Evolutionary conservation across 2,797 vertebrate genomes (phyloP), one percentile per base, ranked within the genome.

Genomic region (Thaleichthys pacificus): DNA sequence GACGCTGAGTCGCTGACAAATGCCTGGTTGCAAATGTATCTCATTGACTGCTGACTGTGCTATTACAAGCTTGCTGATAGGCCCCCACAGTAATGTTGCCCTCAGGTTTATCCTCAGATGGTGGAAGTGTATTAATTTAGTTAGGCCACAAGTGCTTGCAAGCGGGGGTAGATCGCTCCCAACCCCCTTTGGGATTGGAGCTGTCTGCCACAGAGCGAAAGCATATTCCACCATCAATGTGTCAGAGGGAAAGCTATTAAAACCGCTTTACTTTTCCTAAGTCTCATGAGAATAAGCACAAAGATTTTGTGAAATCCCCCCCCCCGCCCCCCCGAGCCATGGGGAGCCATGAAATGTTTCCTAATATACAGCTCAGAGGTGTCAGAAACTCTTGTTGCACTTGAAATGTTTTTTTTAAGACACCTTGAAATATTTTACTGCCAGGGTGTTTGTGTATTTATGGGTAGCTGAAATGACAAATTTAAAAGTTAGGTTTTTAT

Each of bases 241-340:
- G 91, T 92, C 91, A 89, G 80, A 82, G 67, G 81, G 78, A 88
- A 91, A 89, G 88, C 88, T 90, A 91, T 91, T 93, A 92, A 91
- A 89, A 88, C 86, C 71, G 88, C 89, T 90, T 89, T 83, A 88
- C 91, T 91, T 91, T 88, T 89, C 82, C 84, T 89, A 92, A 91
- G 89, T 84, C 87, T 91, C 84, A 87, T 78, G 80, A 91, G 85
- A 88, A 92, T 92, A 93, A 92, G 92, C 89, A 89, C 83, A 81
- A 47, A 78, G 91, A 86, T 90, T 92, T 89, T 91, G 88, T 87
- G 84, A 90, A 47, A 47, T 47, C 42, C 42, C 42, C 12, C 9
- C 42, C 38, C 8, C 38, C 38, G 11, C 8, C 11, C 42, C 42
- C 42, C 12, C 12, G 28, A 30, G 28, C 28, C 28, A 30, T 30